Conservation (phyloP, 2,888 invertebrate species). For the Lasioglossum figueresi region DNA sequence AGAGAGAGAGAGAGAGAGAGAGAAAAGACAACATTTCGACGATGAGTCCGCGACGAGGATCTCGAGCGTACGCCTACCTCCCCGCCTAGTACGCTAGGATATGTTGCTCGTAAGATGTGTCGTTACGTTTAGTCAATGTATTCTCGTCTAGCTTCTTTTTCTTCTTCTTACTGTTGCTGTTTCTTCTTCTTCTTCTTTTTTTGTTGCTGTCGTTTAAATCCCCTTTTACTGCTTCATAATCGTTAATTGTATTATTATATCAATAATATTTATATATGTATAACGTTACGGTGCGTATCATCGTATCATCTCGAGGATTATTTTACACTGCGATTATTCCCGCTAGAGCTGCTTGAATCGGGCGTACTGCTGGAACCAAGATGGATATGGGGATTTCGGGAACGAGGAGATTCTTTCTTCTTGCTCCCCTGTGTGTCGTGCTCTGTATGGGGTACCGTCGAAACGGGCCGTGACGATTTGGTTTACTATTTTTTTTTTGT, state of each 20-base stretch:
- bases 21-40: background rate
- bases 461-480: background rate
- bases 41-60: constrained; percentile 26
- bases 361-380: background rate
- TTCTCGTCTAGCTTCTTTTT: constrained; percentile 64
- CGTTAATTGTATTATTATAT: constrained; percentile 53
- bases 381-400: background rate
- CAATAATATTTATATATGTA: constrained; percentile 70
- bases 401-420: background rate
- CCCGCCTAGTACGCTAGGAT: constrained; percentile 79
- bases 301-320: constrained; percentile 71
- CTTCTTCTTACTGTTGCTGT: constrained; percentile 21
- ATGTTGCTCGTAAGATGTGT: constrained; percentile 82
- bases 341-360: constrained; percentile 48
- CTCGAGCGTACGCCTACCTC: constrained; percentile 23
- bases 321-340: constrained; percentile 73
- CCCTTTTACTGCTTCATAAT: constrained; percentile 58
- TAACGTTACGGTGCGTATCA: constrained; percentile 77
- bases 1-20: background rate
- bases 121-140: constrained; percentile 75
- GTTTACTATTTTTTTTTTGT: background rate
- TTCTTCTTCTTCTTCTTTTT: constrained; percentile 41
- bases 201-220: constrained; percentile 60
- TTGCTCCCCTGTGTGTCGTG: background rate
- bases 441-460: background rate